Evolutionary conservation across 2,888 invertebrate genomes (phyloP), one percentile per base, ranked within the genome.

Genomic region (Tanaodytes sp.): DNA sequence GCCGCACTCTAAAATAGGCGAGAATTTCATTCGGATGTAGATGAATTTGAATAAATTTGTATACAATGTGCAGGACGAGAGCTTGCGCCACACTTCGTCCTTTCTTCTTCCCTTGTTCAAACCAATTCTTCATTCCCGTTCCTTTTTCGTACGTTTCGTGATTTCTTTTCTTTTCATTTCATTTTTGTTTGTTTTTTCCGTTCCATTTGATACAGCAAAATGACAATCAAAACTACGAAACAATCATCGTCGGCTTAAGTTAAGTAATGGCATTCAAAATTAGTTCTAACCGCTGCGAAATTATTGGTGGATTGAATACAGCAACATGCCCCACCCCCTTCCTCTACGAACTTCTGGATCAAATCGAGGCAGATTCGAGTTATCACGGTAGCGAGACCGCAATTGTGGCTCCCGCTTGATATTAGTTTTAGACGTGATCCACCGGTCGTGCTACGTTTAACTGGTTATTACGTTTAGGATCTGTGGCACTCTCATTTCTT

Each of bases 201-300:
- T 23, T n/a, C n/a, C n/a, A n/a, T 27, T 27, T n/a, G n/a, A n/a
- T 33, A 33, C 27, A 36, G 45, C 16, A 49, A 61, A 65, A 57
- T 36, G 33, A 52, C 52, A 55, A 61, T 57, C 52, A 51, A 18
- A 20, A 40, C 5, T 11, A 57, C 36, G 61, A 52, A 71, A 69
- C 46, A 63, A 68, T 61, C 40, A 73, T 57, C 65, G 77, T 73
- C 83, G 84, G 81, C 80, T 73, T 82, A 79, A 76, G 80, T 79
- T 81, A 82, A 83, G 82, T 84, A 84, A 84, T 84, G 84, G 83
- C 84, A 83, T 84, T 84, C 83, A 84, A 84, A 84, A 84, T 84
- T 84, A 83, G 83, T 81, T 81, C 80, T 80, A 75, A 77, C 74
- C 70, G 77, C 78, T 59, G 80, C 74, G 75, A 78, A 83, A 82